Evolutionary conservation across 2,797 vertebrate genomes (phyloP).

Genomic region (Mormyrops attenuatus): DNA sequence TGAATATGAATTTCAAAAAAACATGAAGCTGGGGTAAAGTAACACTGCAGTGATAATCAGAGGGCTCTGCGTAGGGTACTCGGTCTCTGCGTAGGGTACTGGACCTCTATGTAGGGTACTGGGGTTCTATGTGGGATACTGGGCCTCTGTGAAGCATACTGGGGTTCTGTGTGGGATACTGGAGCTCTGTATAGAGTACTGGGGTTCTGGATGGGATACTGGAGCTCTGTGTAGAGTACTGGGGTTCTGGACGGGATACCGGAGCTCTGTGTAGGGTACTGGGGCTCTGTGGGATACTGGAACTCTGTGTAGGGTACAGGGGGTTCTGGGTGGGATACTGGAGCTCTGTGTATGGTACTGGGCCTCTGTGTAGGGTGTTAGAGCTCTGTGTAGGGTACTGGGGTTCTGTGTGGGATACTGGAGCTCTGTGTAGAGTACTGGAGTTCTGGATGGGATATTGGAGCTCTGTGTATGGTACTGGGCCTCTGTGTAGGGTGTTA

Average conservation of each 20-base stretch:
- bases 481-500: too few species aligned
- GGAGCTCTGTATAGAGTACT: background rate
- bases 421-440: background rate
- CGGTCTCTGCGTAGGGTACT: too few species aligned
- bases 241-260: too few species aligned
- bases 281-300: too few species aligned
- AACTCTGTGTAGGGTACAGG: too few species aligned
- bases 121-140: background rate
- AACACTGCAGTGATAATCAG: background rate
- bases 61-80: background rate
- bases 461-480: too few species aligned
- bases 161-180: too few species aligned
- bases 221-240: too few species aligned
- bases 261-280: background rate
- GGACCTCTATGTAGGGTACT: too few species aligned
- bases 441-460: too few species aligned
- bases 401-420: background rate
- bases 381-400: background rate
- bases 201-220: background rate
- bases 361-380: too few species aligned
- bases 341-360: too few species aligned
- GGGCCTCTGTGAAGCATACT: background rate
- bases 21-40: background rate
- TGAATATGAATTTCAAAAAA: background rate
- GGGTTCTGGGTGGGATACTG: background rate